phyloP scores from a whole-genome alignment of 2,113 vertebrate genomes.

The Platichthys flesus region DNA sequence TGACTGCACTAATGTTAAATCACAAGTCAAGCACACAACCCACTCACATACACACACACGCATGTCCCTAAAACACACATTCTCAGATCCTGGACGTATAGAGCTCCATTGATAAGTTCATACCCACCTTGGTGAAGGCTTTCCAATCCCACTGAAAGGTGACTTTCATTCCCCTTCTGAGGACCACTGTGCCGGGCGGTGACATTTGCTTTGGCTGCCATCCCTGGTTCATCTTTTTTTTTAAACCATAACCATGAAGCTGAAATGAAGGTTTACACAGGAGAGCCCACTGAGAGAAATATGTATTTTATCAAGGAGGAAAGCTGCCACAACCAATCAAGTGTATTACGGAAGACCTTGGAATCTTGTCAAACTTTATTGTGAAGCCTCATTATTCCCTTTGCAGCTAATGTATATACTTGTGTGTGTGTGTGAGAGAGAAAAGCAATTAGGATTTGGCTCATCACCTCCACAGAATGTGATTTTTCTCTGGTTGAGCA shows the following conservation, averaged over 20 bases:
- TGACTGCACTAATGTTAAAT: constrained; percentile 37
- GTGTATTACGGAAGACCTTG: neutral
- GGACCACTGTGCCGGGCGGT: constrained; percentile 36
- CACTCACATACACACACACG: constrained; percentile 29
- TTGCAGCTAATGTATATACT: constrained; percentile 20
- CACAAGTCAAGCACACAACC: constrained; percentile 25
- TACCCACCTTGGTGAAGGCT: constrained; percentile 28
- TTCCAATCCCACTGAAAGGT: constrained; percentile 65
- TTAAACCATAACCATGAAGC: constrained; percentile 18
- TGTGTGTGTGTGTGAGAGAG: neutral
- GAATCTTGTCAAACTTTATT: constrained; percentile 3
- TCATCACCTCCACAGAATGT: constrained; percentile 52
- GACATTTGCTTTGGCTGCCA: constrained; percentile 65
- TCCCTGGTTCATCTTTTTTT: constrained; percentile 42
- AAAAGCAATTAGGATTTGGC: constrained; percentile 23
- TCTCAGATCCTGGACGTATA: constrained; percentile 43
- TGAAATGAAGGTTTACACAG: constrained; percentile 28
- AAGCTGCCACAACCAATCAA: constrained; percentile 26
- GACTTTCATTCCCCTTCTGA: constrained; percentile 67
- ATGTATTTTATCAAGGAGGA: constrained; percentile 32
- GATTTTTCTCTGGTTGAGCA: constrained; percentile 38
- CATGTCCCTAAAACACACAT: constrained; percentile 48
- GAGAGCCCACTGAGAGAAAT: constrained; percentile 25
- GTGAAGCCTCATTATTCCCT: neutral
- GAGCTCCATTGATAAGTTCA: constrained; percentile 69